Percentiles rank a stretch among this genome's conserved stretches.
Conservation (phyloP, 1,140 invertebrate species). For the Ylistrum balloti region DNA sequence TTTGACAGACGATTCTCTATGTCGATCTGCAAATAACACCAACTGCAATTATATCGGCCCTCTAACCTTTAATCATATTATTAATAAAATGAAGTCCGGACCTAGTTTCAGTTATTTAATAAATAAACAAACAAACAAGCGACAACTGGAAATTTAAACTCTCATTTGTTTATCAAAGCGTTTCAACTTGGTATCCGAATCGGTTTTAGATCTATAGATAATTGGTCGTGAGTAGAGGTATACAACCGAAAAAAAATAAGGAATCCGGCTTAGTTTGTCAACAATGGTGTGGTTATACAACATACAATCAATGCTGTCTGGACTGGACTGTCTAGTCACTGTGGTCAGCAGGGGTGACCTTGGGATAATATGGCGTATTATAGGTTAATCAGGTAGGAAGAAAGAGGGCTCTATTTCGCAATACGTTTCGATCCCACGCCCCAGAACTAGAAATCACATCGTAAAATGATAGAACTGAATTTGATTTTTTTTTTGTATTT, state of each 20-base stretch:
- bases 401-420: neutral
- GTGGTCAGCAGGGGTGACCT: neutral
- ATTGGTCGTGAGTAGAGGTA: neutral
- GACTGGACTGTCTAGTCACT: neutral
- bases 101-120: neutral
- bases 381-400: neutral
- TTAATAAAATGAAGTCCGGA: neutral
- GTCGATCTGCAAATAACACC: neutral
- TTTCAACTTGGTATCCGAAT: neutral
- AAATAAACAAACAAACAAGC: neutral
- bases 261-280: neutral
- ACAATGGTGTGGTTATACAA: constrained; percentile 12
- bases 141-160: neutral
- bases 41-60: neutral
- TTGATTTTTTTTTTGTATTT: neutral
- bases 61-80: neutral
- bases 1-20: neutral
- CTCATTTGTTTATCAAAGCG: neutral
- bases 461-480: neutral
- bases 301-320: neutral
- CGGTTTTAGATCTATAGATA: neutral
- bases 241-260: neutral
- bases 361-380: neutral
- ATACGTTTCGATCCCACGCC: neutral
- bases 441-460: neutral